phyloP scores from a whole-genome alignment of 2,113 vertebrate species.

The Heterotilapia buettikoferi region DNA sequence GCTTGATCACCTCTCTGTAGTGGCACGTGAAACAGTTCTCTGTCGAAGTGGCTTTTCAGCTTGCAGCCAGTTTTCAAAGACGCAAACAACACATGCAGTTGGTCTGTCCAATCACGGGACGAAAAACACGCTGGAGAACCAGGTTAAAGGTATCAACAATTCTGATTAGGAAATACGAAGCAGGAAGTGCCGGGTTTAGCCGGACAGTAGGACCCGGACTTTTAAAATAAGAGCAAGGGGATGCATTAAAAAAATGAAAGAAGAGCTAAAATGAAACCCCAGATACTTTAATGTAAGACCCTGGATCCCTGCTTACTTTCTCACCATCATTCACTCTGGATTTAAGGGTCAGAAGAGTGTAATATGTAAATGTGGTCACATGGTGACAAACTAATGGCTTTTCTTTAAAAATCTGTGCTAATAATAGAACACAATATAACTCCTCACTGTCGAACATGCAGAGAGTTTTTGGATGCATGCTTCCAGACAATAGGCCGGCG shows the following conservation, averaged over 20 bases:
- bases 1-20: not conserved
- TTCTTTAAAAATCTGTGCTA: not conserved
- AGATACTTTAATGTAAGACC: not conserved
- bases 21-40: not conserved
- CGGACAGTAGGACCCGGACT: not conserved
- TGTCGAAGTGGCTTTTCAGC: not conserved
- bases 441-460: not conserved
- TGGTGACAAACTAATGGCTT: not conserved
- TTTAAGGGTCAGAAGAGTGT: not conserved
- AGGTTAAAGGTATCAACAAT: not conserved
- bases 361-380: not conserved
- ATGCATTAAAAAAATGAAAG: not conserved
- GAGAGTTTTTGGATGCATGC: not conserved
- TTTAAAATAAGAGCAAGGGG: not conserved
- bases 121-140: not conserved
- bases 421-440: not conserved
- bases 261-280: not conserved
- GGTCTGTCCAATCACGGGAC: not conserved
- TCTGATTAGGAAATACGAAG: not conserved
- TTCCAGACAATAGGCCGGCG: not conserved
- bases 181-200: not conserved
- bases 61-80: not conserved
- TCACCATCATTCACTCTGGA: not conserved
- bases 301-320: not conserved
- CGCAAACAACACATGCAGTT: not conserved